phyloP scores from a whole-genome alignment of 2,888 invertebrate species.

The Tridacna gigas region DNA sequence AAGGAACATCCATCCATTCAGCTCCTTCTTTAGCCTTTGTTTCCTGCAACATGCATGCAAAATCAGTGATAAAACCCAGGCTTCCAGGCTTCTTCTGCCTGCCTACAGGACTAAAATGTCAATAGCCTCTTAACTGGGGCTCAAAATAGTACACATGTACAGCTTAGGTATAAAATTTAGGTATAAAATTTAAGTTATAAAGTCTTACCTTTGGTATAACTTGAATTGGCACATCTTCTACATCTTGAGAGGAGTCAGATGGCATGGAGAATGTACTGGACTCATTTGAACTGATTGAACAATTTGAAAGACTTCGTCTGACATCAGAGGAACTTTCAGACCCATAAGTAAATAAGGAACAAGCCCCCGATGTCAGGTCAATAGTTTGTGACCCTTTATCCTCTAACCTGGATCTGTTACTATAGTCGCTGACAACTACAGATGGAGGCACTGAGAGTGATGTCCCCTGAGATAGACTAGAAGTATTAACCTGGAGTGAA shows the following conservation, averaged over 20 bases:
- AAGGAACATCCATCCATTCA: too few species aligned
- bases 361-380: conserved; percentile 1
- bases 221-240: conserved; percentile 31
- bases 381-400: conserved; percentile 46
- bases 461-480: conserved; percentile 15
- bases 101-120: too few species aligned
- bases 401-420: conserved; percentile 33
- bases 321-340: conserved; percentile 15
- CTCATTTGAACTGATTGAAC: conserved; percentile 62
- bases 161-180: not conserved
- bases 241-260: conserved; percentile 58
- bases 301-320: conserved; percentile 45
- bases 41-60: too few species aligned
- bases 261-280: conserved; percentile 39
- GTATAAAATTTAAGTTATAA: not conserved
- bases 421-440: conserved; percentile 69
- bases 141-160: too few species aligned
- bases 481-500: conserved; percentile 21
- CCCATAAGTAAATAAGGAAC: conserved; percentile 30
- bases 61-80: too few species aligned
- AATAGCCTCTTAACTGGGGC: too few species aligned
- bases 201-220: conserved; percentile 40
- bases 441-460: conserved; percentile 44
- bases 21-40: too few species aligned
- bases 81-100: too few species aligned